Evolutionary conservation across 2,797 vertebrate genomes (phyloP).

Genomic region (Jordanella pulchra): DNA sequence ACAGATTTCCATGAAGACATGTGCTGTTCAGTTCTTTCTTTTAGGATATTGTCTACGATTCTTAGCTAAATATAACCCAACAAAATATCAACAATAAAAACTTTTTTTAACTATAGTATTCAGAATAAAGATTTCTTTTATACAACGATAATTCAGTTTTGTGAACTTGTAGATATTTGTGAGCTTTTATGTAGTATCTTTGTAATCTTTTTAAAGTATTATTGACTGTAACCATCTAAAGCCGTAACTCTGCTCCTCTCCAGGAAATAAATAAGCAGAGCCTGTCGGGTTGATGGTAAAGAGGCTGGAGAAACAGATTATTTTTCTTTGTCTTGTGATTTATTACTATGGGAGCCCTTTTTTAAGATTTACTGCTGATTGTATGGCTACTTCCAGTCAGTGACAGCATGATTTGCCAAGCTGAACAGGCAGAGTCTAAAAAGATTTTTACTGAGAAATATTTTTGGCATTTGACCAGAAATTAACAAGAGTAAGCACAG

Average conservation of each 20-base stretch:
- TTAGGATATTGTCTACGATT: conserved; percentile 36
- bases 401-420: conserved; percentile 42
- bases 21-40: conserved; percentile 28
- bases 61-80: conserved; percentile 14
- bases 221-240: conserved; percentile 16
- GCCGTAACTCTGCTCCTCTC: conserved; percentile 61
- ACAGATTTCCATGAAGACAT: conserved; percentile 54
- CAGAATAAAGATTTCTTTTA: background rate
- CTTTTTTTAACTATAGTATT: background rate
- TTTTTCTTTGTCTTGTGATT: conserved; percentile 49
- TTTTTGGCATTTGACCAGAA: conserved; percentile 1
- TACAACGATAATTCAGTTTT: background rate
- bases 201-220: background rate
- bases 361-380: conserved; percentile 45
- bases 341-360: conserved; percentile 36
- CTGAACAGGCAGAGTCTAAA: conserved; percentile 23
- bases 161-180: background rate
- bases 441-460: conserved; percentile 27
- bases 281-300: conserved; percentile 49
- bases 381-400: conserved; percentile 51
- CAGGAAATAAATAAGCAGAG: conserved; percentile 66
- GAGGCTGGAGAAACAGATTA: conserved; percentile 55
- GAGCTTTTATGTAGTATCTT: background rate
- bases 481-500: conserved; percentile 1
- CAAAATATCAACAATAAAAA: conserved; percentile 6